phyloP scores from a whole-genome alignment of 2,113 vertebrate genomes.

The Sminthopsis crassicaudata region DNA sequence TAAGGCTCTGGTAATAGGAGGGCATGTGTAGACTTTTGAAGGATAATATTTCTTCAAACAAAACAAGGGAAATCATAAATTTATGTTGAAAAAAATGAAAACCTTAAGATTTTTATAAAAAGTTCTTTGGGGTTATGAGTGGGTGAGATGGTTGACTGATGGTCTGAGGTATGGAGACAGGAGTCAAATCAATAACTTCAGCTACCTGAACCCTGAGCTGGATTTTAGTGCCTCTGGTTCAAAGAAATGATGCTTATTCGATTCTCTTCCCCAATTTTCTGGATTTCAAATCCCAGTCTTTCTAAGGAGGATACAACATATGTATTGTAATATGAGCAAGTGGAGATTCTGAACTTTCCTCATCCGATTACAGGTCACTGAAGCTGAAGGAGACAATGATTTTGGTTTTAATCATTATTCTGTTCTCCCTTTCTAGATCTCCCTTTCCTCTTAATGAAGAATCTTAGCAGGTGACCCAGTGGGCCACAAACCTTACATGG shows the following conservation, averaged over 20 bases:
- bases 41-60: not conserved
- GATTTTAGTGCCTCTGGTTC: slow-evolving; percentile 15
- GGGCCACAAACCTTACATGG: slow-evolving; percentile 8
- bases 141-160: not conserved
- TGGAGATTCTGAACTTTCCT: slow-evolving; percentile 53
- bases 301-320: slow-evolving; percentile 61
- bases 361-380: slow-evolving; percentile 60
- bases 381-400: slow-evolving; percentile 70
- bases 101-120: not conserved
- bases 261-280: slow-evolving; percentile 22
- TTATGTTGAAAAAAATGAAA: not conserved
- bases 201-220: not conserved
- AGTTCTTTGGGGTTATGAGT: not conserved
- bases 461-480: slow-evolving; percentile 41
- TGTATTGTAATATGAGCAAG: slow-evolving; percentile 55
- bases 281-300: slow-evolving; percentile 17
- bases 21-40: not conserved
- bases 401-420: slow-evolving; percentile 76
- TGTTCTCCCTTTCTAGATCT: slow-evolving; percentile 49
- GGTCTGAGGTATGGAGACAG: not conserved
- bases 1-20: not conserved
- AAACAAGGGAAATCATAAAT: not conserved
- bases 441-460: slow-evolving; percentile 35
- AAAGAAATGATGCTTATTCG: slow-evolving; percentile 48
- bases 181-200: too few species aligned